These are phyloP conservation scores for Luehdorfia chinensis DNA, from an alignment of 1,140 invertebrate genomes.

Conservation along the genomic window DNA sequence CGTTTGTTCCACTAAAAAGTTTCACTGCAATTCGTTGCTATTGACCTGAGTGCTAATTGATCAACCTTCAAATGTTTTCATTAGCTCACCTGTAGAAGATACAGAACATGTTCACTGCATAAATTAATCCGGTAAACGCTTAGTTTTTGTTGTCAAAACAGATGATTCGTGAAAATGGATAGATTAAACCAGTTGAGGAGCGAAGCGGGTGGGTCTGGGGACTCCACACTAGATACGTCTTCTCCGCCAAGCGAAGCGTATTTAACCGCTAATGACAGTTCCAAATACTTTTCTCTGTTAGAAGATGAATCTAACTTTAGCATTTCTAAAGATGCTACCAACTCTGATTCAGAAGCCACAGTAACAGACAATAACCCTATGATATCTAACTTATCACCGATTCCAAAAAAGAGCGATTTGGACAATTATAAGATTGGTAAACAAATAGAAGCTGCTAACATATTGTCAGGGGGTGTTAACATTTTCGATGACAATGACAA, in stretches of 20 bases:
- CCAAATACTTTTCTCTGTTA: conserved; percentile 70
- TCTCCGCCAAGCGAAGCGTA: conserved; percentile 55
- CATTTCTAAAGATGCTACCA: conserved; percentile 48
- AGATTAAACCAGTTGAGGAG: conserved; percentile 64
- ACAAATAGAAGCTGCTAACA: conserved; percentile 70
- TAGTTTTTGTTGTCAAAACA: conserved; percentile 52
- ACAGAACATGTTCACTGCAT: conserved; percentile 26
- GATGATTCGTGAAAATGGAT: conserved; percentile 73
- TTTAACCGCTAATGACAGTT: conserved; percentile 66
- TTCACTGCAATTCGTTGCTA: conserved; percentile 69
- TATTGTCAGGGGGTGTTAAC: conserved; percentile 68
- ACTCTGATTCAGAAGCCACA: conserved; percentile 30
- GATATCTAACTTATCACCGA: conserved; percentile 57
- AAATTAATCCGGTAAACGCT: conserved; percentile 26
- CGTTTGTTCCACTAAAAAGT: conserved; percentile 68
- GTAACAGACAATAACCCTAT: conserved; percentile 35
- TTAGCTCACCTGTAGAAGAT: conserved; percentile 33
- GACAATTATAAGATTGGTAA: conserved; percentile 62
- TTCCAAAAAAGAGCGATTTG: conserved; percentile 53
- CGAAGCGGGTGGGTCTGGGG: conserved; percentile 50
- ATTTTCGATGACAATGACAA: conserved; percentile 76
- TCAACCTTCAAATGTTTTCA: conserved; percentile 63
- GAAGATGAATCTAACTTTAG: conserved; percentile 64
- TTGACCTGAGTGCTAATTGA: conserved; percentile 73
- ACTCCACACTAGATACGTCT: conserved; percentile 58